phyloP scores from a whole-genome alignment of 2,797 vertebrate genomes.

The Natrix natrix region DNA sequence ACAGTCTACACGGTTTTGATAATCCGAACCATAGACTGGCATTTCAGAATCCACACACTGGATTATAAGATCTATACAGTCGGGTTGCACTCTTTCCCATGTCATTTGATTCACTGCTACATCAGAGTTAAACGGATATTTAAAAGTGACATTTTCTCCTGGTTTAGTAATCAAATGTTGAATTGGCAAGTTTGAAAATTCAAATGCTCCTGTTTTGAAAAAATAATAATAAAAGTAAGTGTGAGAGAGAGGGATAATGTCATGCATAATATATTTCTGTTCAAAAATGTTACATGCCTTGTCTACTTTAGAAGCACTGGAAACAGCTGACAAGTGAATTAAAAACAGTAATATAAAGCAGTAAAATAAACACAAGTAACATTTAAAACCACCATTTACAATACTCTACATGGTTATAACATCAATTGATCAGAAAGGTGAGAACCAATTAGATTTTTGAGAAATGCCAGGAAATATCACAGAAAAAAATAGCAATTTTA shows the following conservation, averaged over 20 bases:
- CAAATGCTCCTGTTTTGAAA: slow-evolving; percentile 64
- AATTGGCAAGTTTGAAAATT: slow-evolving; percentile 15
- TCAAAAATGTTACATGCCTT: neutral
- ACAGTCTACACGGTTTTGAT: slow-evolving; percentile 66
- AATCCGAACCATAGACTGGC: slow-evolving; percentile 67
- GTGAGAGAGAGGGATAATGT: neutral
- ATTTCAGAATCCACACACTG: slow-evolving; percentile 65
- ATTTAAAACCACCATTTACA: neutral
- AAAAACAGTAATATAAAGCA: neutral
- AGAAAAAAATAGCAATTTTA: neutral
- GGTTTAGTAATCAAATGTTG: slow-evolving; percentile 41
- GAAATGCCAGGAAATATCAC: neutral
- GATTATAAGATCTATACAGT: slow-evolving; percentile 60
- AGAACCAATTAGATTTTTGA: neutral
- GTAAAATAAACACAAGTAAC: neutral
- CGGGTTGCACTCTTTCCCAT: slow-evolving; percentile 71
- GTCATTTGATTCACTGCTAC: slow-evolving; percentile 56
- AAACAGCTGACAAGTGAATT: neutral
- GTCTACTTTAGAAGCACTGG: neutral
- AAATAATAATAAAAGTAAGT: neutral
- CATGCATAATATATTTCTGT: neutral
- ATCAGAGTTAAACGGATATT: slow-evolving; percentile 58
- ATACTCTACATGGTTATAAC: neutral
- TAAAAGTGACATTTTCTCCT: slow-evolving; percentile 71
- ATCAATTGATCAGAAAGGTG: neutral